Evolutionary conservation across 2,888 invertebrate species (phyloP), one percentile per base, ranked within the genome.

Genomic region (Drosophila rubida): DNA sequence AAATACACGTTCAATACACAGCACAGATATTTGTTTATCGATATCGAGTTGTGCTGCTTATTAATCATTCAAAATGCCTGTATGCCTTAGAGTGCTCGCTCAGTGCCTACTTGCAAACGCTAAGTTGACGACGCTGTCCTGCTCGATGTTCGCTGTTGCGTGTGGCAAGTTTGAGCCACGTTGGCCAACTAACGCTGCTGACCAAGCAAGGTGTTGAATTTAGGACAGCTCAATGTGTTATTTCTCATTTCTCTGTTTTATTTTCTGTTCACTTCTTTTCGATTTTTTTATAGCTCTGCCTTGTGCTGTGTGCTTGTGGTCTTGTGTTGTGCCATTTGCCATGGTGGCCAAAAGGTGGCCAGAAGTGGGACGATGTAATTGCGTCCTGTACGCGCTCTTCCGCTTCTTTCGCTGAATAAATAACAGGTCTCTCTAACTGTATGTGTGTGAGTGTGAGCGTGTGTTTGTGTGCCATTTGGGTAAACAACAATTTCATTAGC

Each of bases 171-270:
- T 71, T 69, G 82, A 75, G 81, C 75, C 76, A 73, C 77, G 85
- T 76, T 87, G 79, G 75, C 69, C 81, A 85, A 89, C 88, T 89
- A 76, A 76, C 64, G 46, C 63, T 51, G 61, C 82, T 74, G 77
- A 73, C 58, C 66, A 58, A 51, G 66, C 51, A 69, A 88, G 87
- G 87, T 87, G 89, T 86, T 85, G 78, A 85, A 87, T 85, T 88
- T 80, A 80, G 84, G 88, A 75, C 83, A 80, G 49, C 69, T 67
- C 73, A 69, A 61, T 66, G 68, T 72, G 61, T 64, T 79, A 66
- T 75, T 67, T 66, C 49, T 61, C 46, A 25, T 59, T 59, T 39
- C 7, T 37, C 23, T 25, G 1, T 25, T 39, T 45, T 25, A 23
- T 51, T 64, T 37, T 39, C 25, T 16, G 11, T 9, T 35, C 27